A percentile compares a stretch with the other conserved stretches of the same genome.
Evolutionary conservation across 2,888 invertebrate genomes (phyloP).

Genomic region (Xestia c-nigrum): DNA sequence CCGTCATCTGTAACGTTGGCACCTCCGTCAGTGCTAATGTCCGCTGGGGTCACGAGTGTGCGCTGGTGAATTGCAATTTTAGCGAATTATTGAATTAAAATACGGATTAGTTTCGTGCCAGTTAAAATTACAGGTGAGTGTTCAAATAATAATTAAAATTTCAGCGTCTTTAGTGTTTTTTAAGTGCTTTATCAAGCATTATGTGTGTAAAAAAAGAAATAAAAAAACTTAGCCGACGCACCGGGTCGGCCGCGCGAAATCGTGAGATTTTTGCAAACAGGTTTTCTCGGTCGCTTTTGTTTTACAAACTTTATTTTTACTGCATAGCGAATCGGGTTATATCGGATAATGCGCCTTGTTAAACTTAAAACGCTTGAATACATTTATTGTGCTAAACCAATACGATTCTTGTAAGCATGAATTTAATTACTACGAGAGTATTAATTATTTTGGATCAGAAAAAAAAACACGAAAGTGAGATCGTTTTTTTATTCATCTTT

Average conservation of each 20-base stretch:
- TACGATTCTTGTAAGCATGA: conserved; percentile 9
- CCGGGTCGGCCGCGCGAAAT: conserved; percentile 77
- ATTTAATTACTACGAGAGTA: not conserved
- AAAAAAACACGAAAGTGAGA: not conserved
- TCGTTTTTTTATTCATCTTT: not conserved
- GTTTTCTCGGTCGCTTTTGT: conserved; percentile 79
- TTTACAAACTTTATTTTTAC: conserved; percentile 74
- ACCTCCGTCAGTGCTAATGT: conserved; percentile 84
- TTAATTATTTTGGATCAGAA: not conserved
- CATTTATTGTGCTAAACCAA: not conserved
- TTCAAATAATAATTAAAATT: conserved; percentile 71
- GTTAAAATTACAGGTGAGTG: conserved; percentile 65
- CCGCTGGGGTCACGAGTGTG: conserved; percentile 87
- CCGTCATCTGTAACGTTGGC: conserved; percentile 76
- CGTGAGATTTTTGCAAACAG: conserved; percentile 84
- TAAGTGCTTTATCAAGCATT: conserved; percentile 39
- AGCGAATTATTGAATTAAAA: conserved; percentile 66
- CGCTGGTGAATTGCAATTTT: conserved; percentile 67
- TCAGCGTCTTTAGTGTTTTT: conserved; percentile 64
- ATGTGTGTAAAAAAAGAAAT: conserved; percentile 65
- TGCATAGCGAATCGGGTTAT: conserved; percentile 71
- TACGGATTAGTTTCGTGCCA: conserved; percentile 61
- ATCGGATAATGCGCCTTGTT: conserved; percentile 57
- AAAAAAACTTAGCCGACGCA: conserved; percentile 72
- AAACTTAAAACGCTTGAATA: conserved; percentile 39